Percentiles rank a stretch among this genome's conserved stretches.
These are phyloP conservation scores for Zaprionus lachaisei DNA, from an alignment of 1,140 invertebrate genomes.

Conservation along the genomic window DNA sequence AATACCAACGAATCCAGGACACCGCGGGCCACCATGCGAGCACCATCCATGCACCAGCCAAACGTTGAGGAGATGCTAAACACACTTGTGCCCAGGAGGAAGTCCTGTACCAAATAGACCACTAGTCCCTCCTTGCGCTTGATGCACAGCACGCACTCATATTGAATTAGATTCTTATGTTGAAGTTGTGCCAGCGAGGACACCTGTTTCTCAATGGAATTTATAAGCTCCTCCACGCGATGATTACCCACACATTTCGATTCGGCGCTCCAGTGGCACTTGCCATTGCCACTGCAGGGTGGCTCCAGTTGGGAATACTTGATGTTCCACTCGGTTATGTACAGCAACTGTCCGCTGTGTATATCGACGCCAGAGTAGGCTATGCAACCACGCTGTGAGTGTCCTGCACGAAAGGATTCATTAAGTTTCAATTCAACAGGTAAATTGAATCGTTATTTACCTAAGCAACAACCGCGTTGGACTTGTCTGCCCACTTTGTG, in stretches of 20 bases:
- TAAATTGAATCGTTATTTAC: constrained; percentile 14
- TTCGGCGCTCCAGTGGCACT: constrained; percentile 74
- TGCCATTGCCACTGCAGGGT: constrained; percentile 62
- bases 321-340: constrained; percentile 90
- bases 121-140: constrained; percentile 86
- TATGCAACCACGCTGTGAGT: constrained; percentile 88
- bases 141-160: constrained; percentile 89
- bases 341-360: constrained; percentile 88
- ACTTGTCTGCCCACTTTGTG: constrained; percentile 78
- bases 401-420: constrained; percentile 81
- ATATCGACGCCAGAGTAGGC: constrained; percentile 89
- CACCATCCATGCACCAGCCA: constrained; percentile 83
- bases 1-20: constrained; percentile 89
- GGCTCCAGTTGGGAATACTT: constrained; percentile 83
- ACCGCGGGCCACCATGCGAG: constrained; percentile 86
- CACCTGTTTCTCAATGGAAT: constrained; percentile 90
- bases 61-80: constrained; percentile 71
- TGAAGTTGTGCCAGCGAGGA: constrained; percentile 88
- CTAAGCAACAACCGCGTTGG: constrained; percentile 73
- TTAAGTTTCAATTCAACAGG: background rate
- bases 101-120: constrained; percentile 89
- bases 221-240: constrained; percentile 84
- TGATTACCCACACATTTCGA: constrained; percentile 71
- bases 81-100: constrained; percentile 85
- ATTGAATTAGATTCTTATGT: constrained; percentile 90